phyloP scores from a whole-genome alignment of 1,140 invertebrate genomes.

The Drepana arcuata region DNA sequence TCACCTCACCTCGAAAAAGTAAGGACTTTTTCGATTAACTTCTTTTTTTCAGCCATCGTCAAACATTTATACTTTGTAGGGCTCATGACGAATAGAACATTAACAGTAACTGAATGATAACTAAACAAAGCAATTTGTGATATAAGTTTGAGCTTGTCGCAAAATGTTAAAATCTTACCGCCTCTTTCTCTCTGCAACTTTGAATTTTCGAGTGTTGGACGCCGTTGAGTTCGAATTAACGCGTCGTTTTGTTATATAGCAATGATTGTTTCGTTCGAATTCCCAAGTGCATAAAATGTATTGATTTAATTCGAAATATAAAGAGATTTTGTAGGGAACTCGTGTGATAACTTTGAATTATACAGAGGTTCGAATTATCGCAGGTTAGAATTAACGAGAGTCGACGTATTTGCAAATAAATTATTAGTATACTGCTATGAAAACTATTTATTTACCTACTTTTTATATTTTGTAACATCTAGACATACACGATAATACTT shows the following conservation, averaged over 20 bases:
- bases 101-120: not conserved
- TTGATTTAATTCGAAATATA: conserved; percentile 10
- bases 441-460: conserved; percentile 11
- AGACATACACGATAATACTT: conserved; percentile 9
- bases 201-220: conserved; percentile 1
- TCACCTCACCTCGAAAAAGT: not conserved
- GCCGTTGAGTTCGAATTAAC: conserved; percentile 11
- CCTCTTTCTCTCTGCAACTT: conserved; percentile 5
- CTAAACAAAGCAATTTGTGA: not conserved
- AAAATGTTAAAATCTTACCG: not conserved
- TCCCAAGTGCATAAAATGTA: conserved; percentile 8
- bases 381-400: conserved; percentile 8
- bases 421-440: conserved; percentile 17
- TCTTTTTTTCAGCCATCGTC: conserved; percentile 10
- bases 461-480: conserved; percentile 1
- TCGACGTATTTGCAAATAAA: conserved; percentile 24
- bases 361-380: conserved; percentile 9
- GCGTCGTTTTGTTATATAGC: conserved; percentile 11
- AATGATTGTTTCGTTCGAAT: conserved; percentile 8
- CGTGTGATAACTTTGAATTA: conserved; percentile 11
- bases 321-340: conserved; percentile 14
- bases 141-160: not conserved
- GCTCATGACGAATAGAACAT: conserved; percentile 1
- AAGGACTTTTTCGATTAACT: conserved; percentile 7
- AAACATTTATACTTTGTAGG: conserved; percentile 11